Evolutionary conservation across 2,888 invertebrate species (phyloP).

Genomic region (Liopterus haemorrhoidalis): DNA sequence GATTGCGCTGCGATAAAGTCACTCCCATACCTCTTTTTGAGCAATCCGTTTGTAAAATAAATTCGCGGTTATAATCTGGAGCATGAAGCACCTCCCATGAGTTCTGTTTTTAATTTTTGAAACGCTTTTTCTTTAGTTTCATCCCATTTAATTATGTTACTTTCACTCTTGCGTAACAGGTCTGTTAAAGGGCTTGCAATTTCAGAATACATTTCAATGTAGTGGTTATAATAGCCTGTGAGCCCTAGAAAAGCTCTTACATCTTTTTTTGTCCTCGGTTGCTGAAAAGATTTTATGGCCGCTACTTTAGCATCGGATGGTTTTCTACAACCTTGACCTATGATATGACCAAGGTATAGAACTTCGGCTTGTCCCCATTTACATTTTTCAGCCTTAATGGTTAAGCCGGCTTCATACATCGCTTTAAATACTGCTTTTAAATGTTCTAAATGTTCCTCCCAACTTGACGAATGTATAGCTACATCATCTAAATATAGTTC

Average conservation of each 20-base stretch:
- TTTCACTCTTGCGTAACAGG: neutral
- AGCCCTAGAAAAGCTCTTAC: conserved; percentile 7
- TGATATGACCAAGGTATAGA: conserved; percentile 1
- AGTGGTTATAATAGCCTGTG: conserved; percentile 9
- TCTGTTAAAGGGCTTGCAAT: conserved; percentile 11
- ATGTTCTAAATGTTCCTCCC: conserved; percentile 11
- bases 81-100: conserved; percentile 4
- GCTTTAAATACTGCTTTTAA: neutral
- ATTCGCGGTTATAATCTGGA: too few species aligned
- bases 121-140: conserved; percentile 1
- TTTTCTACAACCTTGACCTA: conserved; percentile 9
- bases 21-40: conserved; percentile 11
- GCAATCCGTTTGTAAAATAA: conserved; percentile 5
- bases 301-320: conserved; percentile 7
- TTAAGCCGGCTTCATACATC: conserved; percentile 5
- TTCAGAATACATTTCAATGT: conserved; percentile 4
- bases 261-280: conserved; percentile 6
- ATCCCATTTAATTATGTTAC: conserved; percentile 5
- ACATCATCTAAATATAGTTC: conserved; percentile 9
- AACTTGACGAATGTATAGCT: conserved; percentile 1
- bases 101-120: neutral
- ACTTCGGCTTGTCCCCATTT: conserved; percentile 6
- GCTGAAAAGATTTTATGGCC: conserved; percentile 1
- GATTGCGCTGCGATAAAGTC: conserved; percentile 3
- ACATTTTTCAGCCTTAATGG: conserved; percentile 11